Percentiles rank a stretch among this genome's conserved stretches.
Conservation (phyloP, 2,113 vertebrate genomes). For the Capreolus pygargus region DNA sequence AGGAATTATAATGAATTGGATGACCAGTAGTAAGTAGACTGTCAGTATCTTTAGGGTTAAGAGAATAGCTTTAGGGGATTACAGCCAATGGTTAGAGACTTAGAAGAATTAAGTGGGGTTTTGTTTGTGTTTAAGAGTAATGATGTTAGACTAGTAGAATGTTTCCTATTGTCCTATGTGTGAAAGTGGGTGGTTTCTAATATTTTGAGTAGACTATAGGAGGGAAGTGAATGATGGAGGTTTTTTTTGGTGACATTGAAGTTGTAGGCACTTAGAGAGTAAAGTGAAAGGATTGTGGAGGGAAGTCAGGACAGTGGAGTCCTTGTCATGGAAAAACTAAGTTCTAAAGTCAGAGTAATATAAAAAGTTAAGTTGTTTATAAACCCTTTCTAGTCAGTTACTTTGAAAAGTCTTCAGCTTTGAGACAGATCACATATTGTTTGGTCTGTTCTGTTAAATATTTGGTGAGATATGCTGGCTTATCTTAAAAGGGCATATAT, state of each 20-base stretch:
- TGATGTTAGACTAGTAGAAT: not conserved
- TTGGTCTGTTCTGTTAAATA: not conserved
- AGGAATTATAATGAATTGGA: not conserved
- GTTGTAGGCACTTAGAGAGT: not conserved
- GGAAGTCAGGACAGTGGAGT: not conserved
- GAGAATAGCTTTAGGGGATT: not conserved
- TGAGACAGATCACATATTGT: not conserved
- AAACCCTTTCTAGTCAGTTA: not conserved
- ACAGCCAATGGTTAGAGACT: not conserved
- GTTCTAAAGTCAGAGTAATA: conserved; percentile 32
- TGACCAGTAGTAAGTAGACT: not conserved
- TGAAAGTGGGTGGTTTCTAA: not conserved
- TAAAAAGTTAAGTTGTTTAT: not conserved
- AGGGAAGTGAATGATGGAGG: not conserved
- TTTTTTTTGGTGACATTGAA: not conserved
- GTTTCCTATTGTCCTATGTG: not conserved
- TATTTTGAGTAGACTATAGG: not conserved
- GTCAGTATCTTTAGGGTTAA: not conserved
- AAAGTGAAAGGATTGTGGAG: not conserved
- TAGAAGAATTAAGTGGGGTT: not conserved
- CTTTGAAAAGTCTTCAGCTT: not conserved
- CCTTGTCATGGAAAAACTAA: not conserved
- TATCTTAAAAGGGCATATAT: not conserved
- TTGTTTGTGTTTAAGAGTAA: not conserved
- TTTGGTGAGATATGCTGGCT: not conserved